Base-by-base conservation (phyloP, 2,888 invertebrate species). In the Baccha elongata region DNA sequence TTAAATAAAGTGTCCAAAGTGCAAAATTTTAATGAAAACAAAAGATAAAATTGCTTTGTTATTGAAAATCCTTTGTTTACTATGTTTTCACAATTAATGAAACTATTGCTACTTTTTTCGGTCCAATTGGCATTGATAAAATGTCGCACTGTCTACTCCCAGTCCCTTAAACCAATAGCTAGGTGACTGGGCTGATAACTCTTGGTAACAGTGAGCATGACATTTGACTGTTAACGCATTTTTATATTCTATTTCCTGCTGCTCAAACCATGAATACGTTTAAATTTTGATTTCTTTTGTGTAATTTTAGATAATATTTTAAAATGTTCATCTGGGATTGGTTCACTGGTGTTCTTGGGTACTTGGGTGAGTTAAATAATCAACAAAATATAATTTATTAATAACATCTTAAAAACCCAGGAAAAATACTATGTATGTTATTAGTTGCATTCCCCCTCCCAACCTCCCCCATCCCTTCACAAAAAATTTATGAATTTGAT, bases 321-420 rank as follows among this genome's bases (percentile, higher is more conserved):
- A 37, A 19, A 46, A 97, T 98, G 97, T 97, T 98, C 93, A 95
- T 98, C 92, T 96, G 96, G 96, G 97, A 97, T 92, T 98, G 97
- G 97, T 96, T 98, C 91, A 96, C 97, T 91, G 97, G 97, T 88
- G 97, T 97, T 90, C 93, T 98, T 90, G 97, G 97, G 91, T 97
- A 96, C 92, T 94, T 98, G 91, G 97, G 97, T 97, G 91, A 95
- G 94, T 86, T 67, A 44, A 72, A 53, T 73, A 72, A 74, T 62
- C 40, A 62, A 50, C 46, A 7, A 65, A 10, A 37, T 37, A 17
- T 29, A 11, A 67, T 29, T 64, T 80, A 84, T 76, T 78, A 44
- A 79, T 84, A 72, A 60, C 64, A 65, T 84, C 50, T 50, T 76
- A 19, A 15, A 48, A 44, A 58, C 72, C 76, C 64, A 79, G 69